Conservation (phyloP, 2,797 vertebrate genomes). For the Gouania willdenowi region DNA sequence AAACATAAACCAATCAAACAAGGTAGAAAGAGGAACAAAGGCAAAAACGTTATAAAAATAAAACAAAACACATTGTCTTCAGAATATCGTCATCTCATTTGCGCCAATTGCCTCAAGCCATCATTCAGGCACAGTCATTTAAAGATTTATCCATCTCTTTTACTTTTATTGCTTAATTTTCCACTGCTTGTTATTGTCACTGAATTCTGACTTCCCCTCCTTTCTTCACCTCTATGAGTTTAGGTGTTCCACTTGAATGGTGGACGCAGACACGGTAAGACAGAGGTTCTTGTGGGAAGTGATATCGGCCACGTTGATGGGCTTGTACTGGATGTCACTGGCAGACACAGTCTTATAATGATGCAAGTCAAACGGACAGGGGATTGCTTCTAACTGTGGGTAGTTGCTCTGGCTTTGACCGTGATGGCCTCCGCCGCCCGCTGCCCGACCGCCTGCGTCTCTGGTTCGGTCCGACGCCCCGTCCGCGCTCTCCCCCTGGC, state of each 20-base stretch:
- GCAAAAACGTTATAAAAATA: conserved; percentile 26
- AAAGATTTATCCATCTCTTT: conserved; percentile 38
- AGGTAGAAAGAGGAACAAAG: conserved; percentile 27
- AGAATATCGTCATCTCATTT: conserved; percentile 31
- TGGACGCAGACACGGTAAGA: conserved; percentile 93
- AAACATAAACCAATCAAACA: conserved; percentile 39
- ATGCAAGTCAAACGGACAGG: conserved; percentile 93
- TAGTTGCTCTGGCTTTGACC: conserved; percentile 75
- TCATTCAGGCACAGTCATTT: conserved; percentile 51
- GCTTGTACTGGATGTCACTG: conserved; percentile 78
- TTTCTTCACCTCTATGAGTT: conserved; percentile 81
- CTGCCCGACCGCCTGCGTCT: conserved; percentile 41
- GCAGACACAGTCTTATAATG: conserved; percentile 89
- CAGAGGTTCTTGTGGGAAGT: conserved; percentile 95
- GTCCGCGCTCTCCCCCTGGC: conserved; percentile 42
- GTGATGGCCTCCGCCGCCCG: conserved; percentile 60
- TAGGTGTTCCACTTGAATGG: conserved; percentile 96
- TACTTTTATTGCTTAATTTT: conserved; percentile 62
- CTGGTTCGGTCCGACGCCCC: conserved; percentile 42
- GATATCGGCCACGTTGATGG: conserved; percentile 72
- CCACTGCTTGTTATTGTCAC: conserved; percentile 19
- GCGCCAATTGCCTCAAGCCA: conserved; percentile 33
- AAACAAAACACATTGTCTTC: conserved; percentile 28
- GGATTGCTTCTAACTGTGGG: conserved; percentile 53
- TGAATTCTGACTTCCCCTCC: conserved; percentile 6